These are phyloP conservation scores for Cancer borealis DNA, from an alignment of 2,888 invertebrate genomes.

Conservation along the genomic window DNA sequence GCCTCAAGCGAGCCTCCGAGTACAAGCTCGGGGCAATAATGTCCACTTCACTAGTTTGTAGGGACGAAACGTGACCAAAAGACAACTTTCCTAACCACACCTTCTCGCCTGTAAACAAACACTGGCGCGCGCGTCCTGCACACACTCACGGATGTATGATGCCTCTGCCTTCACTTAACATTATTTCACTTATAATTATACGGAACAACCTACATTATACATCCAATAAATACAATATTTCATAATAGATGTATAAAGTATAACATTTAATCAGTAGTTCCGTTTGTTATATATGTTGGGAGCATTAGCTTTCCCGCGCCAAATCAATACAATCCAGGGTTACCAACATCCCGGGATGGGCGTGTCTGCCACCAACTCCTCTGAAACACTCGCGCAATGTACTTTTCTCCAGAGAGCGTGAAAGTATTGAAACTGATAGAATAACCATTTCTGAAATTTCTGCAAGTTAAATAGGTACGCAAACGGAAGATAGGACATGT, in stretches of 20 bases:
- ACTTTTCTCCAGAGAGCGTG: background rate
- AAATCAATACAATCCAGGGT: background rate
- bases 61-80: slow-evolving; percentile 7
- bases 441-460: background rate
- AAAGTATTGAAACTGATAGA: background rate
- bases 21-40: background rate
- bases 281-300: background rate
- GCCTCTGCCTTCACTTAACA: background rate
- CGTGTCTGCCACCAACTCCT: background rate
- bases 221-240: background rate
- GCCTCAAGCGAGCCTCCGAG: background rate
- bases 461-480: background rate
- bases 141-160: background rate
- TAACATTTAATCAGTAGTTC: background rate
- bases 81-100: slow-evolving; percentile 6
- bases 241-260: background rate
- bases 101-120: slow-evolving; percentile 43
- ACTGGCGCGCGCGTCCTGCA: slow-evolving; percentile 2
- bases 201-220: background rate
- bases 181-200: background rate
- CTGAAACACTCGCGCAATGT: background rate
- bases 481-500: background rate
- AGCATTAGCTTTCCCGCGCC: background rate
- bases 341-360: background rate
- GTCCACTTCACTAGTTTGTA: background rate